Base-by-base conservation (phyloP, 1,140 invertebrate genomes). In the Hyles vespertilio region DNA sequence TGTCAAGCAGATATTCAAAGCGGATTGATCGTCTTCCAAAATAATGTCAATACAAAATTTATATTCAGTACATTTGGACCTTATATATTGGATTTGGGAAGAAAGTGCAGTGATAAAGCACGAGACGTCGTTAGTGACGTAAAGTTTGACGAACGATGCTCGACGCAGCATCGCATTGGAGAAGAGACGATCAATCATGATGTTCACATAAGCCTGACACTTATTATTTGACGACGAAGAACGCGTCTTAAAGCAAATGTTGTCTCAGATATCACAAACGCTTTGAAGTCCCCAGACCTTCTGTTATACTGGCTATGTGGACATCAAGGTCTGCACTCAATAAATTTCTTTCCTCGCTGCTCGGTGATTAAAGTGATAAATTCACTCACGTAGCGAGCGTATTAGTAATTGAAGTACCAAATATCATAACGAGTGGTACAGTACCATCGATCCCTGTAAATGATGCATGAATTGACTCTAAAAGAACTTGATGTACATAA, bases 161-260 rank as follows among this genome's bases (percentile, higher is more conserved):
- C 22, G 54, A 33, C 49, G 36, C 45, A 12, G 53, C 52, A 67
- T 43, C 55, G 55, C 55, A 58, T 48, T 10, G 48, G 57, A 65
- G 63, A 61, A 59, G 69, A 59, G 57, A 56, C 63, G 64, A 79
- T 84, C 79, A 63, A 81, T 84, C 72, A 74, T 62, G 61, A 45
- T 74, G 74, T 79, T 78, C 69, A 79, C 66, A 75, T 66, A 77
- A 71, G 55, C 59, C 60, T 67, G 82, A 79, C 79, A 74, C 63
- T 64, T 81, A 83, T 76, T 82, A 84, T 82, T 84, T 82, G 72
- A 75, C 61, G 61, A 75, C 63, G 63, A 67, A 61, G 66, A 61
- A 65, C 55, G 56, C 11, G 54, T 34, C 51, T 56, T 34, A 54
- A 53, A 62, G 32, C 11, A 33, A 40, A 49, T 51, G 34, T 51